phyloP scores from a whole-genome alignment of 2,113 vertebrate genomes.

The Tupaia tana region DNA sequence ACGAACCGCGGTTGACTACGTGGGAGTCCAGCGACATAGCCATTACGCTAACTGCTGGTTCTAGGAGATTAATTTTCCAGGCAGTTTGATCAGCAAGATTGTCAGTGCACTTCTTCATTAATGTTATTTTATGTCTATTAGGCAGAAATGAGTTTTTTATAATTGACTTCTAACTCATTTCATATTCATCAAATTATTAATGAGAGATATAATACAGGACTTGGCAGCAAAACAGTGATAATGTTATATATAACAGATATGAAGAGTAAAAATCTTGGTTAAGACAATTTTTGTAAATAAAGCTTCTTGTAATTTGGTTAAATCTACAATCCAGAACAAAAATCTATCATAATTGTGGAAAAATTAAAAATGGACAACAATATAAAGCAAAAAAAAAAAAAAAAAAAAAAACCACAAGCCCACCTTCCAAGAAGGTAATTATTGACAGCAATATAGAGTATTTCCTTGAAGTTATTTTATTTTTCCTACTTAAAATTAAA shows the following conservation, averaged over 20 bases:
- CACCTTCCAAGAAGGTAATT: not conserved
- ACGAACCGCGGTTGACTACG: too few species aligned
- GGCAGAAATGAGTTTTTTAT: slow-evolving; percentile 60
- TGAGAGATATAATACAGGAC: slow-evolving; percentile 32
- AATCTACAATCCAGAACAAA: not conserved
- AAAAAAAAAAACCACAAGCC: slow-evolving; percentile 3
- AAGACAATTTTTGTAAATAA: not conserved
- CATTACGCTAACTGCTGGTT: too few species aligned
- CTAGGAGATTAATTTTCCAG: slow-evolving; percentile 69
- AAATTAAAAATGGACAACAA: slow-evolving; percentile 37
- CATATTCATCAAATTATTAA: slow-evolving; percentile 70
- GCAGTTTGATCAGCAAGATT: slow-evolving; percentile 62
- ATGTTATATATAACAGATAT: not conserved
- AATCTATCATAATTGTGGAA: not conserved
- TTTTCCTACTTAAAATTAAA: not conserved
- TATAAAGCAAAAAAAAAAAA: not conserved
- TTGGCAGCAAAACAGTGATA: slow-evolving; percentile 29
- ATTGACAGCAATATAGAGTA: not conserved
- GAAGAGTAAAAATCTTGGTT: not conserved
- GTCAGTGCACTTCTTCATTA: slow-evolving; percentile 39
- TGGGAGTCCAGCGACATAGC: too few species aligned
- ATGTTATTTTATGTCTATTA: slow-evolving; percentile 74
- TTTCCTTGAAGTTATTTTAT: slow-evolving; percentile 30
- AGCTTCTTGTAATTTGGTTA: not conserved
- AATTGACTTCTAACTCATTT: slow-evolving; percentile 68